Evolutionary conservation across 2,888 invertebrate genomes (phyloP).

Genomic region (Eumacrocentrus americanus): DNA sequence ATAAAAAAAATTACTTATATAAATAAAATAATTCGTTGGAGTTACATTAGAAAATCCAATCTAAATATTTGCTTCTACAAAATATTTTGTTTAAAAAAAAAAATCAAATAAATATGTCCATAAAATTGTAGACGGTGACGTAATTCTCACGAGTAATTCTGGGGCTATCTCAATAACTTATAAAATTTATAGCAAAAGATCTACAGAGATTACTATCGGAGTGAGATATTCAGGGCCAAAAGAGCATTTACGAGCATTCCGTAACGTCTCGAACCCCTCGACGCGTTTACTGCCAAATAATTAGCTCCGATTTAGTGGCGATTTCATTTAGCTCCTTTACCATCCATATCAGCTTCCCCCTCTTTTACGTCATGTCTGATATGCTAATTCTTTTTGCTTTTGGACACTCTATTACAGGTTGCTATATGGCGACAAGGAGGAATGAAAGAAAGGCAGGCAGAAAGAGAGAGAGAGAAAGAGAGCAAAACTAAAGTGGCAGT

Average conservation of each 20-base stretch:
- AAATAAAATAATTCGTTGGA: too few species aligned
- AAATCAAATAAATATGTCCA: background rate
- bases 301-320: constrained; percentile 58
- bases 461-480: constrained; percentile 35
- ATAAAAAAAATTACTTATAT: too few species aligned
- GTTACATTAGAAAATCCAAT: too few species aligned
- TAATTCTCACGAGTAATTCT: background rate
- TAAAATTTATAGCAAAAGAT: constrained; percentile 33
- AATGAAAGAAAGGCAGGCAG: too few species aligned
- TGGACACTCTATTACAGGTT: background rate
- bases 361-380: background rate
- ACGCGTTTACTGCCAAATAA: constrained; percentile 57
- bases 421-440: too few species aligned
- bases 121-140: background rate
- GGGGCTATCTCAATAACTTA: background rate
- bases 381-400: background rate
- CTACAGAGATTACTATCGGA: constrained; percentile 43
- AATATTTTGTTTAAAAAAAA: too few species aligned
- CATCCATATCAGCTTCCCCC: background rate
- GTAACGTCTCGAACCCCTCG: constrained; percentile 29
- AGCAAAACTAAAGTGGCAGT: background rate
- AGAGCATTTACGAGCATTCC: constrained; percentile 31
- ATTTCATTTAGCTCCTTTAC: constrained; percentile 37
- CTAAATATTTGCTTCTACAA: too few species aligned
- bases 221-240: constrained; percentile 47